Evolutionary conservation across 1,140 invertebrate species (phyloP).

Genomic region (Uloborus diversus): DNA sequence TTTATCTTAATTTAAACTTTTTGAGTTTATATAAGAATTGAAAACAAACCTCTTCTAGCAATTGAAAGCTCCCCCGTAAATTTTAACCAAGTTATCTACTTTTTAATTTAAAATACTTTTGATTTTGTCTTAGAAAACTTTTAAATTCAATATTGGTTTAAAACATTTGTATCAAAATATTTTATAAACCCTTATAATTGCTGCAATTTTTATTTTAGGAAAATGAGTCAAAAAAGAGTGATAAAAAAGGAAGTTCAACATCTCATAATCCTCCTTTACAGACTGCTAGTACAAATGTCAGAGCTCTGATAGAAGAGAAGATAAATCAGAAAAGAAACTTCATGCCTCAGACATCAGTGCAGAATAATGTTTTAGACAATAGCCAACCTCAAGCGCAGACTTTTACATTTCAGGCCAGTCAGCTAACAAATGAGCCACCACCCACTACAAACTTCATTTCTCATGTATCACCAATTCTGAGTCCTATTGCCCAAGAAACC

Average conservation of each 20-base stretch:
- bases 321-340: slow-evolving; percentile 84
- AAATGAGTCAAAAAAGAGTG: slow-evolving; percentile 83
- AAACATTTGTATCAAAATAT: too few species aligned
- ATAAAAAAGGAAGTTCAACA: slow-evolving; percentile 73
- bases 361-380: not conserved
- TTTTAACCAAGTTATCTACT: too few species aligned
- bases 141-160: too few species aligned
- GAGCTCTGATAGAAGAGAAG: slow-evolving; percentile 89
- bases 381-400: slow-evolving; percentile 15
- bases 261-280: slow-evolving; percentile 75
- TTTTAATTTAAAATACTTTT: too few species aligned
- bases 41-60: too few species aligned
- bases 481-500: slow-evolving; percentile 45
- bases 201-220: slow-evolving; percentile 70
- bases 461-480: slow-evolving; percentile 28
- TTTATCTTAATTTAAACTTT: too few species aligned
- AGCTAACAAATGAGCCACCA: not conserved
- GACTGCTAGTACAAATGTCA: slow-evolving; percentile 85
- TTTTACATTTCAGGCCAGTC: slow-evolving; percentile 24
- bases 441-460: slow-evolving; percentile 14
- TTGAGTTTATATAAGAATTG: too few species aligned
- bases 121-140: not conserved
- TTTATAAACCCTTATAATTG: too few species aligned
- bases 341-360: slow-evolving; percentile 61
- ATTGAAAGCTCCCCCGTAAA: too few species aligned